Conservation (phyloP, 2,797 vertebrate genomes). For the Setipinna tenuifilis region DNA sequence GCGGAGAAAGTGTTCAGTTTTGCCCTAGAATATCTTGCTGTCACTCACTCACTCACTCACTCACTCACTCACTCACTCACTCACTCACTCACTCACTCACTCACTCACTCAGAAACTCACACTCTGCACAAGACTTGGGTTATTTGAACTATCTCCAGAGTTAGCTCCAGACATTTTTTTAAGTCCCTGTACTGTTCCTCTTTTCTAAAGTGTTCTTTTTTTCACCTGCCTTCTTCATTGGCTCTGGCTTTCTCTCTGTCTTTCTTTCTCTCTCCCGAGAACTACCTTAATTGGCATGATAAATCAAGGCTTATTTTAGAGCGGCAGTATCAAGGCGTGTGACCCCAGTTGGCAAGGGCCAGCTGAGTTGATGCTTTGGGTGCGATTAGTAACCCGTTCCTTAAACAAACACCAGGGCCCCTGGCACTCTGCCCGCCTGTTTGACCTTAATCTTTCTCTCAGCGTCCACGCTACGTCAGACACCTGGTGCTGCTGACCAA, state of each 20-base stretch:
- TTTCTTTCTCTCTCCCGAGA: constrained; percentile 44
- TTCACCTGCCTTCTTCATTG: too few relatives aligned
- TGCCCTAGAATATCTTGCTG: not conserved
- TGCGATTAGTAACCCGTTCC: constrained; percentile 32
- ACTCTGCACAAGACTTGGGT: too few relatives aligned
- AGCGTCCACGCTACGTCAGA: not conserved
- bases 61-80: too few relatives aligned
- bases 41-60: not conserved
- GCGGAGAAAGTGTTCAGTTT: not conserved
- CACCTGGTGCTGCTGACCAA: not conserved
- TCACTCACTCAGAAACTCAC: not conserved
- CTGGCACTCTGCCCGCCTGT: not conserved
- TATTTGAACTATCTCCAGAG: too few relatives aligned
- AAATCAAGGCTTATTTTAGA: not conserved
- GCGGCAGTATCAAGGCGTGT: not conserved
- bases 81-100: too few relatives aligned
- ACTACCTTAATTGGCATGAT: constrained; percentile 7
- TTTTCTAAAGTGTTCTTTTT: too few relatives aligned
- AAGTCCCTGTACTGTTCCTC: not conserved
- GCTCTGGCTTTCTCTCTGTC: constrained; percentile 5
- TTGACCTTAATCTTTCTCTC: constrained; percentile 28
- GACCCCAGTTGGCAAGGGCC: constrained; percentile 20
- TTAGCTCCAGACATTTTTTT: not conserved
- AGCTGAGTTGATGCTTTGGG: not conserved
- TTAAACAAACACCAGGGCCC: constrained; percentile 17